Conservation (phyloP, 2,888 invertebrate species). For the Pristionchus arcanus region DNA sequence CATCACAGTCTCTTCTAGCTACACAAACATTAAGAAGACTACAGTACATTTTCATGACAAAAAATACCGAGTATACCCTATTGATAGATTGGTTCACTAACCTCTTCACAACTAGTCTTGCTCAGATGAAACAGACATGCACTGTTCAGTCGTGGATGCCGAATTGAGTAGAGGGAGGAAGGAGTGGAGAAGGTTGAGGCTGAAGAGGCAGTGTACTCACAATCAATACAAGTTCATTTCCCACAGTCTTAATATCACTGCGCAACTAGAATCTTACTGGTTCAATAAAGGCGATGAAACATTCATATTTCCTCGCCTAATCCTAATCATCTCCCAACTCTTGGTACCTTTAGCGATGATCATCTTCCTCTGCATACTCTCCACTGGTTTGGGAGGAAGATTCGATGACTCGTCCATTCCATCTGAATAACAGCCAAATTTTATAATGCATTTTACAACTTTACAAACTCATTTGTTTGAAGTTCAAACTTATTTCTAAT, state of each 20-base stretch:
- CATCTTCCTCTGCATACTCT: conserved; percentile 59
- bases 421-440: background rate
- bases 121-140: conserved; percentile 61
- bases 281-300: too few species aligned
- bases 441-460: background rate
- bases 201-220: background rate
- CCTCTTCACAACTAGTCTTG: conserved; percentile 64
- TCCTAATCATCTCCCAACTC: background rate
- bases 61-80: too few species aligned
- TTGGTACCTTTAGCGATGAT: conserved; percentile 59
- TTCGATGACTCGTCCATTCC: conserved; percentile 38
- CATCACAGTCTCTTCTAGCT: too few species aligned
- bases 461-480: too few species aligned
- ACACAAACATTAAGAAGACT: too few species aligned
- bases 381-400: conserved; percentile 57
- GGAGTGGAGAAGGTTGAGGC: conserved; percentile 15
- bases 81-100: conserved; percentile 22
- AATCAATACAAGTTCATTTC: background rate
- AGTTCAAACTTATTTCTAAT: background rate
- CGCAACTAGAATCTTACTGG: too few species aligned
- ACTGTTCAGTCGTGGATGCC: conserved; percentile 57
- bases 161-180: conserved; percentile 47
- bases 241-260: background rate
- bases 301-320: too few species aligned
- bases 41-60: too few species aligned